A percentile compares a stretch with the other conserved stretches of the same genome.
Conservation (phyloP, 2,797 vertebrate genomes). For the Pampus argenteus region DNA sequence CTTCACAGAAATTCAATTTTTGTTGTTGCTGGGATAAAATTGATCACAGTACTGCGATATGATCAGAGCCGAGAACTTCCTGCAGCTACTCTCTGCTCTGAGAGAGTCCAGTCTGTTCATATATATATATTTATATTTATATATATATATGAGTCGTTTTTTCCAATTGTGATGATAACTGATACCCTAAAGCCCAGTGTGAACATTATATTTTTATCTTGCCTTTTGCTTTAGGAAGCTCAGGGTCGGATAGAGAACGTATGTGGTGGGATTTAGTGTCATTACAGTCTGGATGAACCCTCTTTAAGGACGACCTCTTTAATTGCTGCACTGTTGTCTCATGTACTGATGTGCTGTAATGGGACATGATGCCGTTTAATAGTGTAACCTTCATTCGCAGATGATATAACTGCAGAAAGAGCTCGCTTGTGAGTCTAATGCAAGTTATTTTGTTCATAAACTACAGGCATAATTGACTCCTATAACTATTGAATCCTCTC, state of each 20-base stretch:
- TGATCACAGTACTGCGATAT: conserved; percentile 17
- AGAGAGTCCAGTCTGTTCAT: too few relatives aligned
- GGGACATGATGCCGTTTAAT: not conserved
- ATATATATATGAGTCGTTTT: conserved; percentile 1
- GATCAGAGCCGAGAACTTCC: conserved; percentile 19
- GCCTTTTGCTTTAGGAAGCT: not conserved
- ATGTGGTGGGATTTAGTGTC: not conserved
- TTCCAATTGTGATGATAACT: not conserved
- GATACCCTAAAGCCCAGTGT: not conserved
- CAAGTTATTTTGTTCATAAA: not conserved
- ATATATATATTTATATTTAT: too few relatives aligned
- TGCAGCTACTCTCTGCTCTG: conserved; percentile 18
- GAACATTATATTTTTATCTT: not conserved
- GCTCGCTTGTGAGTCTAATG: too few relatives aligned
- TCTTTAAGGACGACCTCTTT: not conserved
- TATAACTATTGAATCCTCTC: too few relatives aligned
- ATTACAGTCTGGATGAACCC: not conserved
- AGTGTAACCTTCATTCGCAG: not conserved
- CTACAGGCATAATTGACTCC: not conserved
- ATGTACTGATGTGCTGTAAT: not conserved
- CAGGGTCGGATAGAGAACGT: not conserved
- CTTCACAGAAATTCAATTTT: conserved; percentile 43
- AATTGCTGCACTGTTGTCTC: not conserved
- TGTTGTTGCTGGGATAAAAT: conserved; percentile 19
- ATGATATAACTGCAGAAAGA: not conserved